phyloP scores from a whole-genome alignment of 2,888 invertebrate species.

The Erannis defoliaria region DNA sequence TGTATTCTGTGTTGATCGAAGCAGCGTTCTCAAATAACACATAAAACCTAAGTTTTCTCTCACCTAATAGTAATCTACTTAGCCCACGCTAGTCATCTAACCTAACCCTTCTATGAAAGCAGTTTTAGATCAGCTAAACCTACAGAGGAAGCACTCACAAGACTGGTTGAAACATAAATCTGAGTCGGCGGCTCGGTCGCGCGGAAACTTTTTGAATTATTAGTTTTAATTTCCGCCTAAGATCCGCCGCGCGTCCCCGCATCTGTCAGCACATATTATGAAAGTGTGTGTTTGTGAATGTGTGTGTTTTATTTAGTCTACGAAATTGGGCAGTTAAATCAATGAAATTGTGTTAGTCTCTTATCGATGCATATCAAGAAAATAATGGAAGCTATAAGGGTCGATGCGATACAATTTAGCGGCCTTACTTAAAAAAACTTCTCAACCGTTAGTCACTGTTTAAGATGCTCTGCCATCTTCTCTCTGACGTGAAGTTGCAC shows the following conservation, averaged over 20 bases:
- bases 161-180: conserved; percentile 83
- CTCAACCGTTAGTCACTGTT: too few relatives aligned
- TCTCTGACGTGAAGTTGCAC: too few relatives aligned
- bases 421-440: too few relatives aligned
- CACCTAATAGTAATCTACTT: not conserved
- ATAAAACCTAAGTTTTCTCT: too few relatives aligned
- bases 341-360: not conserved
- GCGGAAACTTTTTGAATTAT: conserved; percentile 87
- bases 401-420: too few relatives aligned
- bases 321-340: not conserved
- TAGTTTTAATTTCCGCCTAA: conserved; percentile 87
- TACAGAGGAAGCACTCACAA: conserved; percentile 77
- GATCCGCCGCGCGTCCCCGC: conserved; percentile 81
- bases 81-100: not conserved
- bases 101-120: conserved; percentile 54
- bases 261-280: conserved; percentile 78
- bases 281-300: conserved; percentile 52
- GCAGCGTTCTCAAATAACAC: too few relatives aligned
- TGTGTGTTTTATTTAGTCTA: conserved; percentile 22
- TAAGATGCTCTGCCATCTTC: too few relatives aligned
- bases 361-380: not conserved
- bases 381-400: not conserved
- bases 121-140: conserved; percentile 59
- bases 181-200: conserved; percentile 81
- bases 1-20: too few relatives aligned